Base-by-base conservation (phyloP, 2,797 vertebrate species). In the Avahi laniger region DNA sequence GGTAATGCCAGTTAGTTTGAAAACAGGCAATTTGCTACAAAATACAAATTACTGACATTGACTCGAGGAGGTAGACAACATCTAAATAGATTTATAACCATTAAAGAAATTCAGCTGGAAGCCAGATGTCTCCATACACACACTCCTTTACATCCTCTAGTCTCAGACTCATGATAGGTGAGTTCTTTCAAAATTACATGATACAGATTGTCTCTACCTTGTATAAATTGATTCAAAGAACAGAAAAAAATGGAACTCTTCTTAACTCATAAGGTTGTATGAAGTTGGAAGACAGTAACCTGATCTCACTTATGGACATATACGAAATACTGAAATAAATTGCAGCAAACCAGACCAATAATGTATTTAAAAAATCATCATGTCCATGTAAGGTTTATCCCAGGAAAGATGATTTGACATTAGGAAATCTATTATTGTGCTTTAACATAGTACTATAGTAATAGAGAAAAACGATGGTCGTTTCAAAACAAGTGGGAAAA, bases 291-390 rank as follows among this genome's bases (percentile, higher is more conserved):
- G 46, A 43, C 43, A 90, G 57, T 43, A 63, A 4, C 6, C 14
- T 95, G 20, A 83, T 80, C 2, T 94, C 43, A 84, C 10, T 38
- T 83, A 41, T 17, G 22, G 11, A 38, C 4, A 63, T 65, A 54
- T 57, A 75, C 73, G 46, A 92, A 95, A 72, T n/a, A 46, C 33
- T 75, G n/a, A 81, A 87, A 87, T 85, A 83, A 84, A 54, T 20
- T 57, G 30, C 63, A 80, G 2, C 17, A 73, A 83, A 15, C 0
- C 3, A 82, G 91, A 80, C 11, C 30, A 69, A 54, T 92, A 52
- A 54, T 38, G 2, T 79, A 41, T 52, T 35, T 85, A 5, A 59
- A 93, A 85, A 57, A 57, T 38, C 61, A 38, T 50, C 17, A 28
- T 80, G 2, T 28, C 54, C 15, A 33, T 54, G 14, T 54, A 52